Evolutionary conservation across 2,888 invertebrate species (phyloP).

Genomic region (Gymnosoma rotundatum): DNA sequence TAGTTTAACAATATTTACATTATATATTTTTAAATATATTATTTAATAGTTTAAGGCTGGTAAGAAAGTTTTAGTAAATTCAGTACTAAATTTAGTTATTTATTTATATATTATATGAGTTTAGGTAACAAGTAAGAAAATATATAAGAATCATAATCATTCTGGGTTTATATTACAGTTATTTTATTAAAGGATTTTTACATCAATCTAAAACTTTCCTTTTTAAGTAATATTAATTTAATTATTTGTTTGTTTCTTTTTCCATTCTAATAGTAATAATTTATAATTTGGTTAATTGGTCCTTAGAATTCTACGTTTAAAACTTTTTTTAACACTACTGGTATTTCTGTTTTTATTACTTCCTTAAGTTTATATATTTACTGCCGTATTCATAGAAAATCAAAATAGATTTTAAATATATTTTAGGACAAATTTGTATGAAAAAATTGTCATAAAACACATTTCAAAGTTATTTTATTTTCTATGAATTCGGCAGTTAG

Average conservation of each 20-base stretch:
- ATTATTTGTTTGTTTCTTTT: conserved; percentile 1
- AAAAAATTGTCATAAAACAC: no score
- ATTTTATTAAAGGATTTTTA: conserved; percentile 16
- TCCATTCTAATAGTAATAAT: conserved; percentile 51
- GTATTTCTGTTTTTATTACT: neutral
- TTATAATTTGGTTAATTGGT: conserved; percentile 70
- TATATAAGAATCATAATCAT: conserved; percentile 45
- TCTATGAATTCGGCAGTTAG: neutral
- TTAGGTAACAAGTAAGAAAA: conserved; percentile 60
- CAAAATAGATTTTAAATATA: no score
- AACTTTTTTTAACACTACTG: conserved; percentile 56
- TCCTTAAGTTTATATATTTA: neutral
- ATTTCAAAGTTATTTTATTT: no score
- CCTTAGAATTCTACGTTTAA: conserved; percentile 71
- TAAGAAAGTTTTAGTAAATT: conserved; percentile 60
- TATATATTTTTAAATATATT: conserved; percentile 21
- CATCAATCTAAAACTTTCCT: neutral
- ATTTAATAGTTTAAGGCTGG: conserved; percentile 61
- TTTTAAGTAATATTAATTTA: conserved; percentile 41
- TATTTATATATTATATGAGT: conserved; percentile 21
- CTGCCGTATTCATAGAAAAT: no score
- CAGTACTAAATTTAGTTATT: conserved; percentile 38
- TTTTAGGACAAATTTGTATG: no score
- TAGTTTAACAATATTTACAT: conserved; percentile 64
- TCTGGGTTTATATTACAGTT: conserved; percentile 68